Conservation (phyloP, 2,113 vertebrate genomes). For the Alexandromys fortis region DNA sequence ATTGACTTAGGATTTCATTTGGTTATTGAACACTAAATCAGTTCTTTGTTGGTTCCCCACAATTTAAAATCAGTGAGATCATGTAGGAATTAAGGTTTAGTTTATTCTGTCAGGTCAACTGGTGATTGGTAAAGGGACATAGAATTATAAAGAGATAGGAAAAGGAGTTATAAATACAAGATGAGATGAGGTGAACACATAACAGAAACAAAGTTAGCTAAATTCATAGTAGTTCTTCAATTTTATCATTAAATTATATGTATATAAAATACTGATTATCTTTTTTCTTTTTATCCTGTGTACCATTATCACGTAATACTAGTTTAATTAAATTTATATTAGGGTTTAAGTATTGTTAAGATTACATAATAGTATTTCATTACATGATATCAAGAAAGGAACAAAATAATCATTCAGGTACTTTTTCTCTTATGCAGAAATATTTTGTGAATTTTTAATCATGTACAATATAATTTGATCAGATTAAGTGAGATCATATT, state of each 20-base stretch:
- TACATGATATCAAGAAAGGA: background rate
- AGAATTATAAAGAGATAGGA: background rate
- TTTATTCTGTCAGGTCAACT: background rate
- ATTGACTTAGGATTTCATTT: background rate
- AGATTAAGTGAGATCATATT: background rate
- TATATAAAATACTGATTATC: background rate
- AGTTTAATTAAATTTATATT: background rate
- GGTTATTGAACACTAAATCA: background rate
- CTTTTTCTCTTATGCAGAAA: background rate
- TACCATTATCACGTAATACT: background rate
- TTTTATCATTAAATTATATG: background rate
- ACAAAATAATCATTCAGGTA: background rate
- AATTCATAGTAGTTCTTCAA: background rate
- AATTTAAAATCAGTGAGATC: background rate
- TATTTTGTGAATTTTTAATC: background rate
- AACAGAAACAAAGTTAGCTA: background rate
- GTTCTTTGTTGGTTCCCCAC: background rate
- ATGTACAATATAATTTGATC: background rate
- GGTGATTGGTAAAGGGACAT: background rate
- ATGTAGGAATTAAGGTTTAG: background rate
- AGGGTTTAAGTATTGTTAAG: background rate
- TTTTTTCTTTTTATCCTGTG: background rate
- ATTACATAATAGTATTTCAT: background rate
- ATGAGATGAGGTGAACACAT: background rate
- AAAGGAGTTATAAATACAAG: background rate